A percentile compares a stretch with the other conserved stretches of the same genome.
These are phyloP conservation scores for Phengaris alcon DNA, from an alignment of 2,888 invertebrate species.

Conservation along the genomic window DNA sequence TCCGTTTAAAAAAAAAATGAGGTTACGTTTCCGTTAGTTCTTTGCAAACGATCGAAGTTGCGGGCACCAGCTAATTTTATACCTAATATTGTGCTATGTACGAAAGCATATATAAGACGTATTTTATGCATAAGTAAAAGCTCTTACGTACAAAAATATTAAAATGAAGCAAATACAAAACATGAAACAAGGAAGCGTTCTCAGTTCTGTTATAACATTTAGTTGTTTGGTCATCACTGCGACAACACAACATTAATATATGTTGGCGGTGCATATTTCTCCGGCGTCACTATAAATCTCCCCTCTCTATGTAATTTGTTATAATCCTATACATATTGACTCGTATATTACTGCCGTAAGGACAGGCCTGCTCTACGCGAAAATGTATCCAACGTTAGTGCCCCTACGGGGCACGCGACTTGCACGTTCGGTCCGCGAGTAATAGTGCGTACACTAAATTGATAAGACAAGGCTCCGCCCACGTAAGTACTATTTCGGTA, in stretches of 20 bases:
- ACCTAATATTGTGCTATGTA: no score
- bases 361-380: neutral
- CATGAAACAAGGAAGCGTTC: conserved; percentile 1
- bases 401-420: neutral
- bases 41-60: no score
- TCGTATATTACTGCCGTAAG: neutral
- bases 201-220: neutral
- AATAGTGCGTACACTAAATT: no score
- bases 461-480: no score
- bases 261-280: conserved; percentile 31
- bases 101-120: no score
- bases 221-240: conserved; percentile 1
- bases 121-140: neutral
- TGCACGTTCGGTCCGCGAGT: no score
- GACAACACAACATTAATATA: conserved; percentile 32
- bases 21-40: no score
- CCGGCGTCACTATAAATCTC: conserved; percentile 32
- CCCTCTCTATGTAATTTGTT: conserved; percentile 33
- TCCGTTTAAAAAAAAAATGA: no score
- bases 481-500: no score
- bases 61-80: no score
- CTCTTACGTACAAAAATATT: neutral
- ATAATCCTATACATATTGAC: conserved; percentile 27
- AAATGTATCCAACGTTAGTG: neutral
- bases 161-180: conserved; percentile 17